Evolutionary conservation across 2,888 invertebrate genomes (phyloP).

Genomic region (Pseudococcus jackbeardsleyi): DNA sequence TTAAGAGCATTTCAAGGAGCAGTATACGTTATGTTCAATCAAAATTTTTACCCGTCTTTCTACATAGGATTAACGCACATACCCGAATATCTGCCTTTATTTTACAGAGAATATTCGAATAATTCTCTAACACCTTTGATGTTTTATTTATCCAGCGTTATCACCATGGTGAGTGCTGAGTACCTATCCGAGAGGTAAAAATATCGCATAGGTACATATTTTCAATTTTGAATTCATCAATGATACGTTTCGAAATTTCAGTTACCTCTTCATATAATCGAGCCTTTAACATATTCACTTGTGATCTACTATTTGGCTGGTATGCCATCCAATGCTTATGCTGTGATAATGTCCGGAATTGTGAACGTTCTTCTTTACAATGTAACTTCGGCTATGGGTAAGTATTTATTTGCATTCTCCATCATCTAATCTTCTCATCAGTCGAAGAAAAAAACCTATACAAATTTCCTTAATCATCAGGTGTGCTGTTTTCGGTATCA

Average conservation of each 20-base stretch:
- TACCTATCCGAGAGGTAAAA: not conserved
- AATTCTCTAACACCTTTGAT: conserved; percentile 84
- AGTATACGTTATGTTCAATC: conserved; percentile 87
- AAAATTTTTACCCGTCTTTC: conserved; percentile 92
- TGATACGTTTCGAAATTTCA: not conserved
- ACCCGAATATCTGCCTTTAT: conserved; percentile 84
- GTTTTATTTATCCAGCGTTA: conserved; percentile 85
- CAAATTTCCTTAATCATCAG: not conserved
- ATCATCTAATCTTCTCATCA: not conserved
- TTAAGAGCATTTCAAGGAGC: conserved; percentile 91
- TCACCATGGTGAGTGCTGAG: conserved; percentile 80
- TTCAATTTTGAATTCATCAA: too few species aligned
- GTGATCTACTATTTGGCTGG: conserved; percentile 36
- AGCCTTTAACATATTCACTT: conserved; percentile 26
- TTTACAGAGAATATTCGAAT: conserved; percentile 84
- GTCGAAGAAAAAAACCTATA: too few species aligned
- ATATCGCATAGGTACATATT: not conserved
- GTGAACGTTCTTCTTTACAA: conserved; percentile 1
- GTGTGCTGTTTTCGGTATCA: conserved; percentile 20
- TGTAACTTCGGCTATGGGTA: conserved; percentile 42
- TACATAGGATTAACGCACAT: conserved; percentile 89
- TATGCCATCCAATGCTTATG: not conserved
- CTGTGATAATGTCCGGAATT: conserved; percentile 48
- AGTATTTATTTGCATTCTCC: not conserved
- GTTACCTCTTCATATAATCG: conserved; percentile 31